A percentile compares a stretch with the other conserved stretches of the same genome.
Conservation (phyloP, 64 coral and sea anemone genomes). For the Pocillopora damicornis region DNA sequence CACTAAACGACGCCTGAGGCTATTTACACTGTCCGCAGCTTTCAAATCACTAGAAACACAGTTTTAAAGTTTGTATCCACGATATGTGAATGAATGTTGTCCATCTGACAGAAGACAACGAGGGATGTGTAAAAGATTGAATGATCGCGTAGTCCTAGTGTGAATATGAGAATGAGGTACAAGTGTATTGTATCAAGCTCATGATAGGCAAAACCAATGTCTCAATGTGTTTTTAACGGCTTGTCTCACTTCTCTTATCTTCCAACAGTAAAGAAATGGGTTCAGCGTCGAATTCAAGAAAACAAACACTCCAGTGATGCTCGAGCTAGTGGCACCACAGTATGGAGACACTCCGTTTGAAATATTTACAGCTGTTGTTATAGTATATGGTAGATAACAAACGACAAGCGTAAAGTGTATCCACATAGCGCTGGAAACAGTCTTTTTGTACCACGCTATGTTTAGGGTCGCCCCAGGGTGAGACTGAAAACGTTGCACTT, state of each 20-base stretch:
- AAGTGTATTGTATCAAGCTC: no score
- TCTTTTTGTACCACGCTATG: neutral
- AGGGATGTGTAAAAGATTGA: no score
- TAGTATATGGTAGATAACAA: constrained; percentile 4
- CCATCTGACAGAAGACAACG: no score
- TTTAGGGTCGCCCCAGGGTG: neutral
- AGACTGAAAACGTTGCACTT: neutral
- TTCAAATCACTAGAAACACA: no score
- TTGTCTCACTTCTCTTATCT: neutral
- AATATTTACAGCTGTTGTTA: neutral
- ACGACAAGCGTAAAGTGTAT: neutral
- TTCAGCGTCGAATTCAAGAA: neutral
- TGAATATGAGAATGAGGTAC: no score
- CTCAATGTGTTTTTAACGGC: neutral
- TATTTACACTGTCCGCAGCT: no score
- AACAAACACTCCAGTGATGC: neutral
- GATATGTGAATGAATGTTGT: no score
- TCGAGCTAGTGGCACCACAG: neutral
- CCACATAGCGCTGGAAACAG: neutral
- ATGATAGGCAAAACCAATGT: neutral
- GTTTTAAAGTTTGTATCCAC: no score
- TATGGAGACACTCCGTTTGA: neutral
- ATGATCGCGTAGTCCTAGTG: no score
- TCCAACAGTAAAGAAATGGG: neutral
- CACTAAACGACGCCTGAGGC: no score